Evolutionary conservation across 2,797 vertebrate genomes (phyloP), one percentile per base, ranked within the genome.

Genomic region (Limosa lapponica): DNA sequence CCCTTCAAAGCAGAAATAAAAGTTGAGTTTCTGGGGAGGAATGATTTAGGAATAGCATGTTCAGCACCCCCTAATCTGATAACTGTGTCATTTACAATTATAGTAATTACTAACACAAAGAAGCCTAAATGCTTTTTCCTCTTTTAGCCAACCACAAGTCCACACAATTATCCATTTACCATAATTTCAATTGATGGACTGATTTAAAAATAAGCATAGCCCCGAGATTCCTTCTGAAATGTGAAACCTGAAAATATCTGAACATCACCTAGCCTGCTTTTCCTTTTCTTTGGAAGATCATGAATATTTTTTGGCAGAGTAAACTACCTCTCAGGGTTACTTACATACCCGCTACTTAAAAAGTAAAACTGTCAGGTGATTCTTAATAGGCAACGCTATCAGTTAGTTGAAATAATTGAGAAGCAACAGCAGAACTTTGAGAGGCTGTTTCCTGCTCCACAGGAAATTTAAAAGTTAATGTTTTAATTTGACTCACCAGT

Each of bases 1-100:
- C 79, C 84, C 82, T 85, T 92, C 44, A 85, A 87, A 92, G 64
- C 64, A 77, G 74, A 92, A 94, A 82, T 67, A 75, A 62, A 87
- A 58, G 23, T 15, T 61, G 55, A 87, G 44, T 30, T 91, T 44
- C 22, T 73, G 44, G 15, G 55, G 27, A 79, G 71, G 39, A 85
- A 49, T 85, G 17, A 55, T 85, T 87, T 65, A 43, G 74, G 78
- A 94, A 46, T 49, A 85, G 9, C 52, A 36, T 16, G 48, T 69
- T 94, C 74, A 61, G 46, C 46, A 87, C 51, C 16, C 24, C 24
- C 52, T 81, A 34, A 87, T 85, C 65, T 78, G 72, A 54, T 85
- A 91, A 57, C 57, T 65, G 32, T 89, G 58, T 87, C 73, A 79
- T 93, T 94, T 95, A 55, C 67, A 81, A 73, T 89, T 89, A 67